Conservation (phyloP, 1,140 invertebrate species). For the Ostrea denselamellosa region DNA sequence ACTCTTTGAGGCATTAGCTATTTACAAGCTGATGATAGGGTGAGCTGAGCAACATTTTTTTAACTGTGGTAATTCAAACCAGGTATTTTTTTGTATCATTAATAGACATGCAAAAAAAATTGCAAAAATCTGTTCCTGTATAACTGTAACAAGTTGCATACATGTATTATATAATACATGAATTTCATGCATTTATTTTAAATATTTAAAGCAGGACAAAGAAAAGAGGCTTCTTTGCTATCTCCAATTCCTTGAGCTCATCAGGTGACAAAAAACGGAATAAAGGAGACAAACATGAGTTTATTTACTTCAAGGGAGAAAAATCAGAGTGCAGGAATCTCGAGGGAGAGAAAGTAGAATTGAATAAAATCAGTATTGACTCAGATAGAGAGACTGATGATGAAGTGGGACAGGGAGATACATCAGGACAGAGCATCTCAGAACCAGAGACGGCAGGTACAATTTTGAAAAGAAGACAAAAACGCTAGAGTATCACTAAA, state of each 20-base stretch:
- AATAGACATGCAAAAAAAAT: too few species aligned
- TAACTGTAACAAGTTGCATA: too few species aligned
- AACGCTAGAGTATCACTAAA: too few species aligned
- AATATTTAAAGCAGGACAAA: conserved; percentile 37
- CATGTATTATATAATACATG: background rate
- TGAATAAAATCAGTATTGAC: background rate
- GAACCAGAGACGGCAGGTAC: background rate
- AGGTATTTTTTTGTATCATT: too few species aligned
- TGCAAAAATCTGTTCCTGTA: too few species aligned
- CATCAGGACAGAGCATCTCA: background rate
- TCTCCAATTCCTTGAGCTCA: conserved; percentile 14
- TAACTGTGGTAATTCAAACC: too few species aligned
- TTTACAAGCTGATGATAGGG: too few species aligned
- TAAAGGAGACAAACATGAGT: background rate
- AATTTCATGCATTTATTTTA: too few species aligned
- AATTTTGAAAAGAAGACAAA: too few species aligned
- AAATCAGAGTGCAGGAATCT: background rate
- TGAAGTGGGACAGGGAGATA: background rate
- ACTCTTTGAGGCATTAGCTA: too few species aligned
- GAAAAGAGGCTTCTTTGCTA: conserved; percentile 48
- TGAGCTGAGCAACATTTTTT: too few species aligned
- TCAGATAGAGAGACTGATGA: background rate
- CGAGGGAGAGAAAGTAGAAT: background rate
- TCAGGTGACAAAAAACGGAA: conserved; percentile 16
- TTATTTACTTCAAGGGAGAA: background rate